Conservation (phyloP, 2,797 vertebrate species). For the Ceryle rudis region DNA sequence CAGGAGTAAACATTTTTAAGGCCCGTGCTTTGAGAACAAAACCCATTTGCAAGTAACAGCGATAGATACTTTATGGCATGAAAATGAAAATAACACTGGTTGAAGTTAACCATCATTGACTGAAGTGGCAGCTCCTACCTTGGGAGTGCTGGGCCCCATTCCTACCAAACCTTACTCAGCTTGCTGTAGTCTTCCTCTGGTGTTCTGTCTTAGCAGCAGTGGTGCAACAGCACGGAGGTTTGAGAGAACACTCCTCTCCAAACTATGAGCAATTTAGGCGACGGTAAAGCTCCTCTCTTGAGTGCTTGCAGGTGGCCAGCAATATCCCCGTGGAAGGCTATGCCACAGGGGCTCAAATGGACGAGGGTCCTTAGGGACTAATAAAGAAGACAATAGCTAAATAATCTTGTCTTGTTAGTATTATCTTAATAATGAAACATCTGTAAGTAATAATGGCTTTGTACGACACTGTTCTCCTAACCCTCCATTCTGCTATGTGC, state of each 20-base stretch:
- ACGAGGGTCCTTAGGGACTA: neutral
- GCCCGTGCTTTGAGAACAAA: neutral
- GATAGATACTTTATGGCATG: neutral
- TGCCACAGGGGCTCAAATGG: neutral
- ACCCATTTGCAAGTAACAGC: neutral
- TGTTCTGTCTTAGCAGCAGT: neutral
- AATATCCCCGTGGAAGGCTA: neutral
- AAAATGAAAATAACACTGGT: neutral
- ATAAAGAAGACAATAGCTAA: neutral
- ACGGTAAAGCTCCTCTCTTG: neutral
- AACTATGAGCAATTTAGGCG: neutral
- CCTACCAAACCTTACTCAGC: neutral
- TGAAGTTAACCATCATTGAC: neutral
- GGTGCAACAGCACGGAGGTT: accelerated
- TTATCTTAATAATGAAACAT: neutral
- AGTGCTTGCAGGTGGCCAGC: neutral
- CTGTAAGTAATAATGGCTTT: neutral
- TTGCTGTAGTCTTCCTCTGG: neutral
- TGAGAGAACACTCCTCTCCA: neutral
- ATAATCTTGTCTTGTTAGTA: neutral
- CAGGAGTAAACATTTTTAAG: neutral
- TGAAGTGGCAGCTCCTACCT: neutral
- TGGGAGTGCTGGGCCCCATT: neutral
- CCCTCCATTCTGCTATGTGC: accelerated
- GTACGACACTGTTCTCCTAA: neutral